Percentiles rank a stretch among this genome's conserved stretches.
Evolutionary conservation across 2,888 invertebrate species (phyloP).

Genomic region (Octodonta nipae): DNA sequence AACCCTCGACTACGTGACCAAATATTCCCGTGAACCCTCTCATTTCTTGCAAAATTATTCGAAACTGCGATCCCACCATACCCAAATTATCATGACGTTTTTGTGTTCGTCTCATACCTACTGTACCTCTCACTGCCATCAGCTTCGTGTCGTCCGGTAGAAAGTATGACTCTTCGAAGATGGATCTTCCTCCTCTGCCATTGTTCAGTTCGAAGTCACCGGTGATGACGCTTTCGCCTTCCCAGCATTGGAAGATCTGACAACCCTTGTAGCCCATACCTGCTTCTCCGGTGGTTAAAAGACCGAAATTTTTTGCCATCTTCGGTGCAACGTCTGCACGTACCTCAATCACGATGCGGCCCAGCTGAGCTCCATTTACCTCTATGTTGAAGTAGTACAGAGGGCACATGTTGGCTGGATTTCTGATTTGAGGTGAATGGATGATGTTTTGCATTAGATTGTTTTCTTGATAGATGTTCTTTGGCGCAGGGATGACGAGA

Average conservation of each 20-base stretch:
- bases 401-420: conserved; percentile 50
- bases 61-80: conserved; percentile 74
- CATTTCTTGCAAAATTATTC: conserved; percentile 69
- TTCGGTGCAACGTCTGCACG: conserved; percentile 65
- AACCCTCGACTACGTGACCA: conserved; percentile 65
- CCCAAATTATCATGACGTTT: conserved; percentile 67
- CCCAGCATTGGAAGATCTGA: conserved; percentile 71
- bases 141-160: conserved; percentile 71
- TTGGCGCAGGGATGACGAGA: conserved; percentile 28
- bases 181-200: conserved; percentile 65
- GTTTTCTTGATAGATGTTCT: conserved; percentile 33
- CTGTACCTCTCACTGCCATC: conserved; percentile 60
- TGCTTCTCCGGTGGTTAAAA: conserved; percentile 56
- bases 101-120: conserved; percentile 70
- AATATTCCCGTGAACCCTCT: conserved; percentile 72
- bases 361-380: conserved; percentile 54
- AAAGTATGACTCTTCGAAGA: conserved; percentile 64
- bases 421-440: conserved; percentile 42
- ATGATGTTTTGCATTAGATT: conserved; percentile 34
- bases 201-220: conserved; percentile 72
- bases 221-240: conserved; percentile 66
- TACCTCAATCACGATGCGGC: conserved; percentile 64
- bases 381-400: conserved; percentile 66
- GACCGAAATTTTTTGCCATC: conserved; percentile 68
- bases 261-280: conserved; percentile 70